phyloP scores from a whole-genome alignment of 2,113 vertebrate species.

The Ifrita kowaldi region DNA sequence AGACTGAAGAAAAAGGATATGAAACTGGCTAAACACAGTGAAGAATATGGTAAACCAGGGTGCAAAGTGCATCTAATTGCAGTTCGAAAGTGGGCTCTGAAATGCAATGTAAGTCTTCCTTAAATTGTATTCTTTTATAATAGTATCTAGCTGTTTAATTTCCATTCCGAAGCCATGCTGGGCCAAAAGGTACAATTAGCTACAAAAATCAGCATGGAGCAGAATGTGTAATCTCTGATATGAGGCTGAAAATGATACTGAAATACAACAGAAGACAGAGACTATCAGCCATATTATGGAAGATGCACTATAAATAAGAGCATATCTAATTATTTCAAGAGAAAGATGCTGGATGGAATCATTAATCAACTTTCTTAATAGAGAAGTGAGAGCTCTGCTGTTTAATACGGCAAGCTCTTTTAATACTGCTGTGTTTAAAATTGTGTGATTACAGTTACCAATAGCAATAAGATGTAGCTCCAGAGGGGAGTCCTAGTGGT shows the following conservation, averaged over 20 bases:
- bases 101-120: constrained; percentile 65
- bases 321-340: constrained; percentile 41
- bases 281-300: constrained; percentile 12
- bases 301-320: constrained; percentile 37
- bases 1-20: constrained; percentile 7
- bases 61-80: neutral
- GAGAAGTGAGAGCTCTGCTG: neutral
- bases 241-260: constrained; percentile 19
- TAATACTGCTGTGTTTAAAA: constrained; percentile 30
- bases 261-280: constrained; percentile 39
- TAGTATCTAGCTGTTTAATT: constrained; percentile 20
- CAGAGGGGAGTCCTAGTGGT: constrained; percentile 28
- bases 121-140: constrained; percentile 3
- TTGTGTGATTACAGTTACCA: constrained; percentile 22
- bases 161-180: constrained; percentile 14
- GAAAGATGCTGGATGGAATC: constrained; percentile 31
- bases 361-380: constrained; percentile 54
- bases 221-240: constrained; percentile 30
- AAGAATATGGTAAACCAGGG: neutral
- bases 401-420: constrained; percentile 35
- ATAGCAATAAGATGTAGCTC: constrained; percentile 43
- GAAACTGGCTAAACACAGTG: neutral
- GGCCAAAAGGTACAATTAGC: constrained; percentile 27
- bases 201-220: constrained; percentile 35
- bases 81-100: constrained; percentile 14